Evolutionary conservation across 2,888 invertebrate species (phyloP).

Genomic region (Augiades crinisus): DNA sequence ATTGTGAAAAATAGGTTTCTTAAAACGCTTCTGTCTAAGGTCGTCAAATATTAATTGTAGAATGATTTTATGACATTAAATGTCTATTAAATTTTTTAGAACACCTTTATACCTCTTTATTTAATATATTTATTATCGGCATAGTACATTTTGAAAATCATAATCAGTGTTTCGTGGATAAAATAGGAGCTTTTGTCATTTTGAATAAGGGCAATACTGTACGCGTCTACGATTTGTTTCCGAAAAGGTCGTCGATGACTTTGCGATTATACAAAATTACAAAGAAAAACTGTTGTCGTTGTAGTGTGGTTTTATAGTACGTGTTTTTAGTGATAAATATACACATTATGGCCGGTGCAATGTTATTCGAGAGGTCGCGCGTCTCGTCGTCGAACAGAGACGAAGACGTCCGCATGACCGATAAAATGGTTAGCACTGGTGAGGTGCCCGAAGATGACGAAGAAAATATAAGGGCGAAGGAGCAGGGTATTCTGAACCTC

Average conservation of each 20-base stretch:
- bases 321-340: slow-evolving; percentile 70
- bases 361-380: slow-evolving; percentile 93
- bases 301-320: slow-evolving; percentile 65
- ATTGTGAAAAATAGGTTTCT: no score
- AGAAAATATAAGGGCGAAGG: slow-evolving; percentile 94
- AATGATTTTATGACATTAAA: neutral
- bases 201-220: slow-evolving; percentile 50
- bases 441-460: slow-evolving; percentile 91
- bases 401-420: slow-evolving; percentile 87
- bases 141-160: neutral
- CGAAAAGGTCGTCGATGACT: slow-evolving; percentile 79
- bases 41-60: no score
- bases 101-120: no score
- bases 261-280: slow-evolving; percentile 80
- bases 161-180: neutral
- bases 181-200: slow-evolving; percentile 14
- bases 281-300: slow-evolving; percentile 72
- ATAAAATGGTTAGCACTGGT: slow-evolving; percentile 89
- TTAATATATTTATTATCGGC: neutral
- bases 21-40: no score
- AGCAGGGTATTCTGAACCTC: slow-evolving; percentile 95
- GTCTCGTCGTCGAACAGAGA: slow-evolving; percentile 88
- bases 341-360: slow-evolving; percentile 92
- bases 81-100: no score
- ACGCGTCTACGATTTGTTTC: slow-evolving; percentile 80